Conservation (phyloP, 2,888 invertebrate species). For the Xestia xanthographa region DNA sequence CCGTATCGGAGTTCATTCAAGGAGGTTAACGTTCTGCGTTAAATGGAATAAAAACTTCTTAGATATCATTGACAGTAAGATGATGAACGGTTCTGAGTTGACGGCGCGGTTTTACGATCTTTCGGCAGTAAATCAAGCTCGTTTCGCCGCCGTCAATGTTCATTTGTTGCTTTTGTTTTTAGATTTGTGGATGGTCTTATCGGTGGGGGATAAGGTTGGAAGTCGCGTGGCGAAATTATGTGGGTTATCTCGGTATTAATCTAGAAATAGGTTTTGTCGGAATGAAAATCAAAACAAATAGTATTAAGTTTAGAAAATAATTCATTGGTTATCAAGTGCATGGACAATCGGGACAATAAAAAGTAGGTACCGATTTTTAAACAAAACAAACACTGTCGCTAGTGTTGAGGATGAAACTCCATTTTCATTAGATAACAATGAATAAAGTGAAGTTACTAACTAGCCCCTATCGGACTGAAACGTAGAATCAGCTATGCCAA, state of each 20-base stretch:
- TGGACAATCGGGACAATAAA: background rate
- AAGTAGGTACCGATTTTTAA: background rate
- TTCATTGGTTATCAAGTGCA: background rate
- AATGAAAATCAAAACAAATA: background rate
- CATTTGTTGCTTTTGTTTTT: conserved; percentile 50
- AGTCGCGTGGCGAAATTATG: conserved; percentile 15
- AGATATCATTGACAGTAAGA: conserved; percentile 84
- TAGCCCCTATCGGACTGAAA: background rate
- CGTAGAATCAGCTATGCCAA: conserved; percentile 19
- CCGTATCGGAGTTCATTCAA: conserved; percentile 72
- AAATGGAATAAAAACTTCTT: conserved; percentile 81
- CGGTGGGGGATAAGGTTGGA: conserved; percentile 14
- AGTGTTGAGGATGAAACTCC: background rate
- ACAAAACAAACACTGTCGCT: background rate
- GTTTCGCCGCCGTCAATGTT: conserved; percentile 51
- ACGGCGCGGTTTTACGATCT: conserved; percentile 77
- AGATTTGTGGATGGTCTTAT: conserved; percentile 12
- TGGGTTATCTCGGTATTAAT: conserved; percentile 27
- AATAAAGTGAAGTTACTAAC: conserved; percentile 1
- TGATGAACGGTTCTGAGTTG: conserved; percentile 81
- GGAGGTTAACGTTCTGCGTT: conserved; percentile 81
- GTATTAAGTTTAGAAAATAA: background rate
- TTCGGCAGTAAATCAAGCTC: conserved; percentile 71
- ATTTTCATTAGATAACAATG: background rate
- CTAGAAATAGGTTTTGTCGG: background rate